Percentiles rank a stretch among this genome's conserved stretches.
Evolutionary conservation across 2,888 invertebrate genomes (phyloP).

Genomic region (Zhuqinia jingwanae): DNA sequence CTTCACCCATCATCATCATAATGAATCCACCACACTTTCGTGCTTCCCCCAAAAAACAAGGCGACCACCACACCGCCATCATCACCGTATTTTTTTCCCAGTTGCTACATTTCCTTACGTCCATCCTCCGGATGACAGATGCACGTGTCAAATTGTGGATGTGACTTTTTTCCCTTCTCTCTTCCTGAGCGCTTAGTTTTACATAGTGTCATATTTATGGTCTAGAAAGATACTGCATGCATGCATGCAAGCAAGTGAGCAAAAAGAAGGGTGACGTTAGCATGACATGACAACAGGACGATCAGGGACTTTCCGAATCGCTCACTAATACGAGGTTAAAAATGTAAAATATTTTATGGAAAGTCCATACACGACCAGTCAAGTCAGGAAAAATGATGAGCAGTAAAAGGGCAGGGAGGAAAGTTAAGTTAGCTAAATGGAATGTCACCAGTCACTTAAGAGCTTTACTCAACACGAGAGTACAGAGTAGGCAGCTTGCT

Average conservation of each 20-base stretch:
- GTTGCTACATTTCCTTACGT: slow-evolving; percentile 2
- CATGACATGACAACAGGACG: neutral
- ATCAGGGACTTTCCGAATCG: neutral
- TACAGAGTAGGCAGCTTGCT: too few species aligned
- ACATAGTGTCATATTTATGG: slow-evolving; percentile 46
- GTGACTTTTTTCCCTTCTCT: slow-evolving; percentile 47
- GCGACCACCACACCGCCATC: too few species aligned
- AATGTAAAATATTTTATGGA: slow-evolving; percentile 17
- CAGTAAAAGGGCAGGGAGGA: slow-evolving; percentile 52
- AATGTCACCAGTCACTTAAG: slow-evolving; percentile 58
- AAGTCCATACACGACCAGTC: neutral
- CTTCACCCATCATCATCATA: too few species aligned
- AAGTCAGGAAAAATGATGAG: slow-evolving; percentile 42
- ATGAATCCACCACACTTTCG: slow-evolving; percentile 21
- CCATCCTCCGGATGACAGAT: slow-evolving; percentile 69
- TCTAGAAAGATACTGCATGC: too few species aligned
- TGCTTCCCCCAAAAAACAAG: neutral
- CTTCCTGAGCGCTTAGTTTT: neutral
- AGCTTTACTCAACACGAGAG: neutral
- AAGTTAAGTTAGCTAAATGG: slow-evolving; percentile 52
- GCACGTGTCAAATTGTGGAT: slow-evolving; percentile 66
- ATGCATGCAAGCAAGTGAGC: slow-evolving; percentile 1
- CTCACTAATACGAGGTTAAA: slow-evolving; percentile 1
- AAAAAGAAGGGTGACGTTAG: neutral
- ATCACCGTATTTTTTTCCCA: too few species aligned